Evolutionary conservation across 2,797 vertebrate species (phyloP), one percentile per base, ranked within the genome.

Genomic region (Cottoperca gobio): DNA sequence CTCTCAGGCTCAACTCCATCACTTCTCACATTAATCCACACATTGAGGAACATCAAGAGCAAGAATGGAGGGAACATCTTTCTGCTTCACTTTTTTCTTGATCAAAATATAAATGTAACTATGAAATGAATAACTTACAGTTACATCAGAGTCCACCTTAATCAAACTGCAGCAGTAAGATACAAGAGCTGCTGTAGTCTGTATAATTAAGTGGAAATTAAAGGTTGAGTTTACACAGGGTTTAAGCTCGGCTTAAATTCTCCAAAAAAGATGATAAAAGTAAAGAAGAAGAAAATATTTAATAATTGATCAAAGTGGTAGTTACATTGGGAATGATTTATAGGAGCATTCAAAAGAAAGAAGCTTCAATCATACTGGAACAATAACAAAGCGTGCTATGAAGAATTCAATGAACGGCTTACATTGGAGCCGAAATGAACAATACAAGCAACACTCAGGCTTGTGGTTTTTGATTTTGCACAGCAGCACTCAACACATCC

Each of bases 391-490:
- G 43, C 33, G 23, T 42, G 1, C 21, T 37, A 3, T 49, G 58
- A 64, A 31, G 26, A 65, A 24, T 43, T 9, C 24, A 70, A 28
- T 60, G 49, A 57, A 6, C 2, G 1, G 9, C 23, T 55, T 21
- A 53, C 33, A 60, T 21, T 9, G 19, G 45, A 62, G 28, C 11
- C 3, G 8, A 17, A 54, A 39, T 31, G 8, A 46, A 73, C 35
- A 14, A 19, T 16, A 60, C 8, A 10, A 52, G 60, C 59, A 26
- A 54, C 60, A 50, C 48, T 74, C 72, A 31, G 48, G 46, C 54
- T 40, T 39, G 39, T 37, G 55, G 23, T 42, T 63, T 70, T 70
- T 40, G 66, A 39, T 70, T 73, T 67, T 62, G 23, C 67, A 39
- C 17, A 28, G 50, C 35, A 52, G 63, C 71, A 40, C 57, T 63